These are phyloP conservation scores for Corythucha ciliata DNA, from an alignment of 2,888 invertebrate species.

Conservation along the genomic window DNA sequence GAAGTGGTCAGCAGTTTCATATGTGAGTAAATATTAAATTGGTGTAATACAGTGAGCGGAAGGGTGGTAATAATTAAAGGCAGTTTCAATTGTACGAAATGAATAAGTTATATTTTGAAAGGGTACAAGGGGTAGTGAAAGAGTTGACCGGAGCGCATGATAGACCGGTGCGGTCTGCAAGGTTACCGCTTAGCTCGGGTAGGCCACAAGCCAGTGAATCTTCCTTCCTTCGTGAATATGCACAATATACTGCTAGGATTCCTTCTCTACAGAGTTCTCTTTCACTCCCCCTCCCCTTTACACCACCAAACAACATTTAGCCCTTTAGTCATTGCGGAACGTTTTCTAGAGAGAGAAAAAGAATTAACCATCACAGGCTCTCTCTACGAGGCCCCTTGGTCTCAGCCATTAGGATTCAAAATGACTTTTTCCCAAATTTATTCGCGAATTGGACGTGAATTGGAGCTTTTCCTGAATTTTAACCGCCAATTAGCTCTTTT, in stretches of 20 bases:
- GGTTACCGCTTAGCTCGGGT: conserved; percentile 21
- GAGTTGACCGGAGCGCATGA: conserved; percentile 19
- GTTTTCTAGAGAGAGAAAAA: too few species aligned
- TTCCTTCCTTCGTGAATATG: conserved; percentile 23
- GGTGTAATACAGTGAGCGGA: conserved; percentile 28
- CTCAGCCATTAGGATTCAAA: too few species aligned
- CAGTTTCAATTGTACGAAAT: conserved; percentile 29
- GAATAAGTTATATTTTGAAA: conserved; percentile 24
- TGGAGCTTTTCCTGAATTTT: too few species aligned
- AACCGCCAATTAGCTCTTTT: too few species aligned
- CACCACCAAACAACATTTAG: conserved; percentile 1
- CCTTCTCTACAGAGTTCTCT: background rate
- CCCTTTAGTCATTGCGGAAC: too few species aligned
- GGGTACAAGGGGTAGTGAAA: background rate
- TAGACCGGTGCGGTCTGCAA: conserved; percentile 27
- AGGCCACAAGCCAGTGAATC: conserved; percentile 21
- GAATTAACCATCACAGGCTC: too few species aligned
- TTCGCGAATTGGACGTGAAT: too few species aligned
- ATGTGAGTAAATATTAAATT: conserved; percentile 31
- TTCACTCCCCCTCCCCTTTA: background rate
- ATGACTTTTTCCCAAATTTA: too few species aligned
- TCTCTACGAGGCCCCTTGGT: too few species aligned
- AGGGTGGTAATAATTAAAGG: conserved; percentile 30
- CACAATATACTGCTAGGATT: conserved; percentile 15
- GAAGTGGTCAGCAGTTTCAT: conserved; percentile 30